phyloP scores from a whole-genome alignment of 2,888 invertebrate genomes.

The Lepidochrysops patricia region DNA sequence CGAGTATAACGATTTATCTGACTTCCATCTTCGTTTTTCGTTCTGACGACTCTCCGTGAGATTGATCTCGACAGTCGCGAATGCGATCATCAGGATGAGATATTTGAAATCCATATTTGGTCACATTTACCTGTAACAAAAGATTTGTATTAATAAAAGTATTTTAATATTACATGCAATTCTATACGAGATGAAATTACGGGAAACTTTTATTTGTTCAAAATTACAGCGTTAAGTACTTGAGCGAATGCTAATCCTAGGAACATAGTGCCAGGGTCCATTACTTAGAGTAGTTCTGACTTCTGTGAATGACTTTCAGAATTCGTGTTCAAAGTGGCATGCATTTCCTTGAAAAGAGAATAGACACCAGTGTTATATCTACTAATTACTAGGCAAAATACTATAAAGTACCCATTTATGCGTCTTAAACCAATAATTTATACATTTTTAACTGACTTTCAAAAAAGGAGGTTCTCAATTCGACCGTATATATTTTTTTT shows the following conservation, averaged over 20 bases:
- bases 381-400: too few species aligned
- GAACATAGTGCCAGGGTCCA: not conserved
- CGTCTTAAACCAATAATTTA: too few species aligned
- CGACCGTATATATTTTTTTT: too few species aligned
- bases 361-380: too few species aligned
- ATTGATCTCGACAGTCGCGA: constrained; percentile 64
- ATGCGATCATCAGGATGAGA: constrained; percentile 64
- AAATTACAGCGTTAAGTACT: not conserved
- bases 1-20: constrained; percentile 54
- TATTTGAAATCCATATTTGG: constrained; percentile 64
- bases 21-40: constrained; percentile 65
- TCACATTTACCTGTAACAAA: constrained; percentile 67
- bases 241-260: not conserved
- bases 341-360: too few species aligned
- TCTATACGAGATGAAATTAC: too few species aligned
- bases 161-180: not conserved
- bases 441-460: too few species aligned
- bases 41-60: constrained; percentile 63
- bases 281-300: not conserved
- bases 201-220: not conserved
- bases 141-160: constrained; percentile 21
- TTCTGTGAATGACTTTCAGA: not conserved
- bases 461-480: too few species aligned
- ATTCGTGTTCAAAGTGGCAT: not conserved
- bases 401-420: too few species aligned